Base-by-base conservation (phyloP, 2,113 vertebrate species). In the Rhynchomys soricoides region DNA sequence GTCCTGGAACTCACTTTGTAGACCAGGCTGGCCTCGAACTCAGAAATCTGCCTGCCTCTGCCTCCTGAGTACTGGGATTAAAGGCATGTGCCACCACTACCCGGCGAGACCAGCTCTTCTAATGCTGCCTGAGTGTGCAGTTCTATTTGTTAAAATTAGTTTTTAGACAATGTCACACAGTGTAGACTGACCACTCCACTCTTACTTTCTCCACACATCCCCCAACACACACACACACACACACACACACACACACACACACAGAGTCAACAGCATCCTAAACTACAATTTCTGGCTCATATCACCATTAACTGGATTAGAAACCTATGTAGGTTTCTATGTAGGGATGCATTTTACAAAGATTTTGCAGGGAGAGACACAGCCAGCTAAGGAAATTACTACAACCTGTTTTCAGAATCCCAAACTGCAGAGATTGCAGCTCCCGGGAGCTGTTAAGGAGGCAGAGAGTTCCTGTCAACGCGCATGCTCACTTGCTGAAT, bases 261-360 rank as follows among this genome's bases (percentile, higher is more conserved):
- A n/a, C 55, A 43, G 24, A 43, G 22, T 62, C 55, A 62, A 62
- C 2, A 13, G 12, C 24, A 15, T 40, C 55, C 26, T 83, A 22
- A 85, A 85, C 64, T 74, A 81, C 26, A 75, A 4, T 40, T 71
- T 94, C 86, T 79, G 87, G 22, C 59, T 71, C 64, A 34, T 77
- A n/a, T 40, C 85, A 85, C 89, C 62, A 79, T 50, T 70, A 88
- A 22, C 83, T 75, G 66, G 79, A 94, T 79, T 64, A 71, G 50
- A 78, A 79, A 59, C 43, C 73, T 70, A 17, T 1, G 15, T 7
- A n/a, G 52, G 48, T n/a, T n/a, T n/a, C n/a, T n/a, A n/a, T n/a
- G 15, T 12, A 45, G 59, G 50, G 75, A 75, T 21, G 13, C 34
- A 17, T 66, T 97, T 97, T 86, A 75, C 17, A 48, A 86, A 66